A percentile compares a stretch with the other conserved stretches of the same genome.
phyloP scores from a whole-genome alignment of 2,797 vertebrate species.

The Smutsia temminckii region DNA sequence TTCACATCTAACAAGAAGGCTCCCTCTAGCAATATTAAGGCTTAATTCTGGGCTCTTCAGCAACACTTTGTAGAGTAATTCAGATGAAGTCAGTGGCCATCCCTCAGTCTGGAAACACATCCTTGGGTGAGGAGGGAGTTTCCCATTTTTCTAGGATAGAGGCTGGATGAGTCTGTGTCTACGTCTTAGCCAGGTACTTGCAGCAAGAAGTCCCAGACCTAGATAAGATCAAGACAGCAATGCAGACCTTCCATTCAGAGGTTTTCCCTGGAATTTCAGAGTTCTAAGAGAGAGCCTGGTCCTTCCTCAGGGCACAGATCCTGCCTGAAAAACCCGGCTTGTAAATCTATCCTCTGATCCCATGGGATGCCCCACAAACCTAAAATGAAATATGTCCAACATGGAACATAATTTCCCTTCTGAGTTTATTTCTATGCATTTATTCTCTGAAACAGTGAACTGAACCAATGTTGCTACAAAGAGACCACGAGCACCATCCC shows the following conservation, averaged over 20 bases:
- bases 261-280: background rate
- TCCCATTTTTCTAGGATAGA: background rate
- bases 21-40: background rate
- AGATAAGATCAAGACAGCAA: background rate
- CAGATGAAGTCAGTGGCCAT: background rate
- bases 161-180: background rate
- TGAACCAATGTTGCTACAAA: background rate
- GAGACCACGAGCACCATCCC: background rate
- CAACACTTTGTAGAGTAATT: background rate
- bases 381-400: background rate
- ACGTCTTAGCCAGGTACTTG: background rate
- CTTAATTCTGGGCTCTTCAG: background rate
- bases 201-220: background rate
- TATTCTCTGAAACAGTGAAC: constrained; percentile 12
- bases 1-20: background rate
- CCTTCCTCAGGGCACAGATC: background rate
- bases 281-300: background rate
- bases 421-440: background rate
- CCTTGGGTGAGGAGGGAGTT: background rate
- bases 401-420: background rate
- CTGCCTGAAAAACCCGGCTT: background rate
- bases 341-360: background rate
- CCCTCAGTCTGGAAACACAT: background rate
- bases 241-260: background rate
- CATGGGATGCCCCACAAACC: background rate